phyloP scores from a whole-genome alignment of 2,113 vertebrate species.

The human (Homo sapiens) region GRCh38 chr20:12894001-12894500 shows the following conservation, averaged over 20 bases:
- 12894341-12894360: too few relatives aligned
- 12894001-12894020: not conserved
- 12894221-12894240: not conserved
- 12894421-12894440: not conserved
- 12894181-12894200: not conserved
- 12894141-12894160: not conserved
- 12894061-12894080: rapidly evolving
- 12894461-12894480: not conserved
- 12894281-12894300: not conserved
- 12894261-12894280: not conserved
- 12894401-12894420: not conserved
- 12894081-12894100: not conserved
- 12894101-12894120: not conserved
- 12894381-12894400: not conserved
- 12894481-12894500: not conserved
- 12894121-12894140: not conserved
- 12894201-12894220: not conserved
- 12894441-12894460: not conserved
- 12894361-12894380: not conserved
- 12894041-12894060: not conserved
- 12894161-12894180: not conserved
- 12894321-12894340: too few relatives aligned
- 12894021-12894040: not conserved
- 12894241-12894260: not conserved
- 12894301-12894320: not conserved